Percentiles rank a stretch among this genome's conserved stretches.
Evolutionary conservation across 2,113 vertebrate genomes (phyloP).

Genomic region (Eulemur macaco): DNA sequence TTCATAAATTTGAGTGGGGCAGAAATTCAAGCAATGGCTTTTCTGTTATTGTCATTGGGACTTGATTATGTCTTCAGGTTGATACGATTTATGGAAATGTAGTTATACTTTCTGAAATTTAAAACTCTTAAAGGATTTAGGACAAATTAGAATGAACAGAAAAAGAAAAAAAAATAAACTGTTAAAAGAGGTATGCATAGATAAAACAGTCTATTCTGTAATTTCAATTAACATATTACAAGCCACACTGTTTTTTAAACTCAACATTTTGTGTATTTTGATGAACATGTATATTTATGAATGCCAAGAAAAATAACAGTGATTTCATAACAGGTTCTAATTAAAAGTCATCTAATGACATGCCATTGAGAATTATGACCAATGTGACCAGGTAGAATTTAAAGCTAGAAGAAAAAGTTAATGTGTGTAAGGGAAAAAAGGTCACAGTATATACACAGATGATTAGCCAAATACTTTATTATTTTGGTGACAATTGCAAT

Average conservation of each 20-base stretch:
- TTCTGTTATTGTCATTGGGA: not conserved
- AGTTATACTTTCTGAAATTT: not conserved
- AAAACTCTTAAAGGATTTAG: not conserved
- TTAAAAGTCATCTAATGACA: constrained; percentile 37
- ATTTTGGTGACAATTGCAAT: constrained; percentile 31
- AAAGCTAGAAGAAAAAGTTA: constrained; percentile 21
- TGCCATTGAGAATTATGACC: constrained; percentile 19
- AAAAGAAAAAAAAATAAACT: not conserved
- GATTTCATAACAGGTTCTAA: constrained; percentile 4
- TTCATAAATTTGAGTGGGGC: not conserved
- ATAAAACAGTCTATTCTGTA: not conserved
- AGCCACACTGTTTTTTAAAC: not conserved
- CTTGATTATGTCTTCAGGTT: constrained; percentile 1
- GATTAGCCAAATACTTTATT: constrained; percentile 35
- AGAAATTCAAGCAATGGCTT: not conserved
- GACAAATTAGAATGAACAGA: too few relatives aligned
- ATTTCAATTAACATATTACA: constrained; percentile 5
- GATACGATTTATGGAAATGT: not conserved
- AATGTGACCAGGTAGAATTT: constrained; percentile 17
- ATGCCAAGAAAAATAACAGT: constrained; percentile 37
- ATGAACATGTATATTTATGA: constrained; percentile 37
- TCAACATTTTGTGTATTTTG: constrained; percentile 31
- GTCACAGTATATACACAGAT: not conserved
- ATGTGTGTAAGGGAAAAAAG: not conserved
- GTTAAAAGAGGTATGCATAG: not conserved